Conservation (phyloP, 2,113 vertebrate genomes). For the Ciconia boyciana region DNA sequence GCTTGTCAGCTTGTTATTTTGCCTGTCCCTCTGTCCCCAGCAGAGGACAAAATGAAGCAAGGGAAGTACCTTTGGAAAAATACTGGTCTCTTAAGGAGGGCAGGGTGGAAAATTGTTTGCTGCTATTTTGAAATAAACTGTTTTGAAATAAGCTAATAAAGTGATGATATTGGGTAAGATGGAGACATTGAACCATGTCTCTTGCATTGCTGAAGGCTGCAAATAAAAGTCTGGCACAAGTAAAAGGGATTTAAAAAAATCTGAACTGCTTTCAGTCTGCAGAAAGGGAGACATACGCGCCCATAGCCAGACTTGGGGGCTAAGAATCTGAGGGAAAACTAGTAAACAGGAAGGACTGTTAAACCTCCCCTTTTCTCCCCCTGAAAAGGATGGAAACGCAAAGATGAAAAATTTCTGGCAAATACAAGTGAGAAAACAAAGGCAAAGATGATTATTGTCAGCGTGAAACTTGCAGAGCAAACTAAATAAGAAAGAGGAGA, state of each 20-base stretch:
- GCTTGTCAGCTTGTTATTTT: not conserved
- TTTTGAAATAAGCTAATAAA: constrained; percentile 16
- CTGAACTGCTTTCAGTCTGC: not conserved
- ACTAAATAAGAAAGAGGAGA: not conserved
- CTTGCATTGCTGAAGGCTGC: not conserved
- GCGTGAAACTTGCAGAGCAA: not conserved
- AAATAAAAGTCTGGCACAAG: not conserved
- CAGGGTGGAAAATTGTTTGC: not conserved
- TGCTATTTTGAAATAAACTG: not conserved
- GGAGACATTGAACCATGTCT: not conserved
- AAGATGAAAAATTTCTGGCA: not conserved
- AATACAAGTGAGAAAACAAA: not conserved
- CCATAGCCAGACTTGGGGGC: not conserved
- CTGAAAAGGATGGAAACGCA: not conserved
- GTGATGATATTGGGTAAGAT: not conserved
- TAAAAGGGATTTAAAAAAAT: not conserved
- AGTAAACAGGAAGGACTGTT: not conserved
- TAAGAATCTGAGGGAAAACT: not conserved
- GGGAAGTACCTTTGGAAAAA: not conserved
- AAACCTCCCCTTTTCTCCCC: not conserved
- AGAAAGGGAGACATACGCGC: not conserved
- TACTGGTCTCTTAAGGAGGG: not conserved
- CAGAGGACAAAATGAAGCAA: not conserved
- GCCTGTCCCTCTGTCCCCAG: not conserved
- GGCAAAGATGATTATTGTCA: not conserved